Evolutionary conservation across 2,113 vertebrate genomes (phyloP).

Genomic region (Oreamnos americanus): DNA sequence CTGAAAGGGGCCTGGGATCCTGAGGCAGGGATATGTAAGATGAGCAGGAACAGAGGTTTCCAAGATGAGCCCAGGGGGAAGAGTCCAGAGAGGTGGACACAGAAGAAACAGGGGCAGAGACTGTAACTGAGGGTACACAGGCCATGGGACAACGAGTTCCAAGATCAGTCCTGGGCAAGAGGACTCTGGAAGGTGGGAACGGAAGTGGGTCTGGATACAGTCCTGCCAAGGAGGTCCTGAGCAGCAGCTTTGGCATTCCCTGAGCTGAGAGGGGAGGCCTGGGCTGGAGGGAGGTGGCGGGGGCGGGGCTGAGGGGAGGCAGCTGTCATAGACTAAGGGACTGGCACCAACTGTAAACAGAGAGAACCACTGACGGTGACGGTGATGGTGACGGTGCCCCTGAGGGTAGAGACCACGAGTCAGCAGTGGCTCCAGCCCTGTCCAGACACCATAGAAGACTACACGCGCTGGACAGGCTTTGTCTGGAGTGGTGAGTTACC

Average conservation of each 20-base stretch:
- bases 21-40: not conserved
- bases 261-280: not conserved
- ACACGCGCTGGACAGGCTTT: not conserved
- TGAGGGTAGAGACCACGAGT: not conserved
- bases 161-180: not conserved
- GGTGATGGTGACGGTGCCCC: not conserved
- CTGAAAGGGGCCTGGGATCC: not conserved
- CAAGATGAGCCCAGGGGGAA: not conserved
- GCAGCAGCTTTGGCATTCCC: not conserved
- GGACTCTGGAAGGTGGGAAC: not conserved
- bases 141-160: not conserved
- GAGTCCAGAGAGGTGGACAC: not conserved
- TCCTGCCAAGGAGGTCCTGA: not conserved
- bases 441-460: not conserved
- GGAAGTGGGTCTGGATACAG: not conserved
- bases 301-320: not conserved
- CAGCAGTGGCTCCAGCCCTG: not conserved
- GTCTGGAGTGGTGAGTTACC: slow-evolving; percentile 74
- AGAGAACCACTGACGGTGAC: too few species aligned
- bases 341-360: not conserved
- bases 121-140: not conserved
- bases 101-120: not conserved
- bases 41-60: not conserved
- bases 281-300: not conserved
- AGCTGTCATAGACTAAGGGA: not conserved